Evolutionary conservation across 1,140 invertebrate species (phyloP).

Genomic region (Bradysia coprophila): DNA sequence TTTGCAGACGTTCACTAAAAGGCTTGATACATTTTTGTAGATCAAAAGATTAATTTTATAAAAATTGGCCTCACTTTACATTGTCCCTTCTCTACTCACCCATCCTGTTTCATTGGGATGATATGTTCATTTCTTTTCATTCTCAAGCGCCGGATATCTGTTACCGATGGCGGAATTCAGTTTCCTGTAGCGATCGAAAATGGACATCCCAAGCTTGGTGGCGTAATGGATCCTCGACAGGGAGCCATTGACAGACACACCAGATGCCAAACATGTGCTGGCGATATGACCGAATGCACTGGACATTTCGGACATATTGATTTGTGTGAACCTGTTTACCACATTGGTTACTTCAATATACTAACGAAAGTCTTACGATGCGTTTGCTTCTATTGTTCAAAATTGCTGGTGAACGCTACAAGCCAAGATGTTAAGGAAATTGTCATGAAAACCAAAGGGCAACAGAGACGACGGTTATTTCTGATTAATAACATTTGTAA

Average conservation of each 20-base stretch:
- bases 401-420: constrained; percentile 81
- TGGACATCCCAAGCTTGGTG: constrained; percentile 89
- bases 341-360: constrained; percentile 95
- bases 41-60: no score
- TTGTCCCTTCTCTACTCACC: no score
- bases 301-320: constrained; percentile 99
- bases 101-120: no score
- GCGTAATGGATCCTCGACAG: constrained; percentile 97
- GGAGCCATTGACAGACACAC: constrained; percentile 90
- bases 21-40: no score
- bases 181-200: constrained; percentile 98
- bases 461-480: constrained; percentile 81
- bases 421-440: constrained; percentile 97
- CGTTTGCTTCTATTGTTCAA: constrained; percentile 96
- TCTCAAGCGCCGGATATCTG: constrained; percentile 83
- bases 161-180: constrained; percentile 91
- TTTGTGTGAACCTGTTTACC: constrained; percentile 95
- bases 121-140: background rate
- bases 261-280: constrained; percentile 94
- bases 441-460: constrained; percentile 88
- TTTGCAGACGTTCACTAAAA: no score
- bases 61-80: background rate
- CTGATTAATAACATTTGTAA: constrained; percentile 98
- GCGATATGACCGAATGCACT: constrained; percentile 95
- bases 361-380: constrained; percentile 91